Evolutionary conservation across 2,797 vertebrate genomes (phyloP), one percentile per base, ranked within the genome.

Genomic region (Rhinichthys osculus): DNA sequence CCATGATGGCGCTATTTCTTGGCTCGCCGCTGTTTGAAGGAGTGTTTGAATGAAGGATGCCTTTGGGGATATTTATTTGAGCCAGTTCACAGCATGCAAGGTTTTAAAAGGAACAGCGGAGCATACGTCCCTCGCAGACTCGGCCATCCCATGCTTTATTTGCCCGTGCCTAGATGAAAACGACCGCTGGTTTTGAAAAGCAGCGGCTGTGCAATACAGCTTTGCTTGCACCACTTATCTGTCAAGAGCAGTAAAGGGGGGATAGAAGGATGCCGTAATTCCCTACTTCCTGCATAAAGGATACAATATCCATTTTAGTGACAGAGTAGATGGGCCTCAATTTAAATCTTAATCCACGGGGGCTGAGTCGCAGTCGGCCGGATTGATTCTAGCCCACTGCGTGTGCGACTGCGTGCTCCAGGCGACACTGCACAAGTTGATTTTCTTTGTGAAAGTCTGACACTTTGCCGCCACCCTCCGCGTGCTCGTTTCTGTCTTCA

Each of bases 291-390:
- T 81, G 84, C 86, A 79, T 85, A 84, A 90, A 90, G 87, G 88
- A 88, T 88, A 89, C 89, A 85, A 84, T 90, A 90, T 90, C 88
- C 89, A 88, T 90, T 91, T 89, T 87, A 87, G 89, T 88, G 89
- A 86, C 88, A 84, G 90, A 10, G 27, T 89, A 90, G 88, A 88
- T 87, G 89, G 87, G 87, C 88, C 85, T 85, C 89, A 90, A 87
- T 91, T 89, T 87, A 89, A 90, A 89, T 88, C 87, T 87, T 90
- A 90, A 90, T 89, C 84, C 89, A 87, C 62, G 59, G 89, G 89
- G 87, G 89, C 44, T 86, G 86, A 88, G 87, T 83, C 81, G 87
- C 81, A 90, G 88, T 87, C 78, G 47, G 81, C 80, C 27, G 84
- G 87, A 89, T 91, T 90, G 89, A 91, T 91, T 90, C 86, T 76